A percentile compares a stretch with the other conserved stretches of the same genome.
phyloP scores from a whole-genome alignment of 2,113 vertebrate species.

The Crotophaga sulcirostris region DNA sequence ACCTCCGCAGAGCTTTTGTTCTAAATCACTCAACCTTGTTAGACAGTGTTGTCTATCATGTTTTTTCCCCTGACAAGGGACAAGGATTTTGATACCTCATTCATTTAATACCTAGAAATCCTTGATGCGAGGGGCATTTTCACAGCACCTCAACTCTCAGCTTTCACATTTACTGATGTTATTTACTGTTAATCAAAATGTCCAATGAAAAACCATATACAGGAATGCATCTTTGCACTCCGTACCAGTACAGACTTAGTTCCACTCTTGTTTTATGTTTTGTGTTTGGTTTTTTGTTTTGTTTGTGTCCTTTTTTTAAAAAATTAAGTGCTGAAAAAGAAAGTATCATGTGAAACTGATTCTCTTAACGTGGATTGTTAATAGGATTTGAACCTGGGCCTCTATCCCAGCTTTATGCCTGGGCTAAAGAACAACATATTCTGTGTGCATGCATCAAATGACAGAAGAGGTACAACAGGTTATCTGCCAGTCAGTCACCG shows the following conservation, averaged over 20 bases:
- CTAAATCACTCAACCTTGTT: not conserved
- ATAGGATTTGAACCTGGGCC: not conserved
- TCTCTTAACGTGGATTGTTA: not conserved
- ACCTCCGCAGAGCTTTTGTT: not conserved
- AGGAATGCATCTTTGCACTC: not conserved
- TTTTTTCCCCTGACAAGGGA: not conserved
- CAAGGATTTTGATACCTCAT: not conserved
- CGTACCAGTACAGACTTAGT: not conserved
- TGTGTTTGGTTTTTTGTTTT: not conserved
- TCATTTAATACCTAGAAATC: not conserved
- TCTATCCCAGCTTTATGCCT: not conserved
- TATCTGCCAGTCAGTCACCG: not conserved
- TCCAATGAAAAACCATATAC: not conserved
- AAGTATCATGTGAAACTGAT: not conserved
- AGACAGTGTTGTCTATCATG: not conserved
- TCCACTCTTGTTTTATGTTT: not conserved
- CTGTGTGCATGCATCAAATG: not conserved
- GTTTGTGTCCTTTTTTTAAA: not conserved
- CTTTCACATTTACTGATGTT: not conserved
- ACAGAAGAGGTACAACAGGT: not conserved
- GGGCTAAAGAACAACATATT: not conserved
- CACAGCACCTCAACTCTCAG: not conserved
- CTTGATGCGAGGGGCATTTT: not conserved
- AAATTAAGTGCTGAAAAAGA: not conserved
- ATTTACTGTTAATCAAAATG: not conserved